Conservation (phyloP, 92 coral and sea anemone species). For the Pocillopora grandis region DNA sequence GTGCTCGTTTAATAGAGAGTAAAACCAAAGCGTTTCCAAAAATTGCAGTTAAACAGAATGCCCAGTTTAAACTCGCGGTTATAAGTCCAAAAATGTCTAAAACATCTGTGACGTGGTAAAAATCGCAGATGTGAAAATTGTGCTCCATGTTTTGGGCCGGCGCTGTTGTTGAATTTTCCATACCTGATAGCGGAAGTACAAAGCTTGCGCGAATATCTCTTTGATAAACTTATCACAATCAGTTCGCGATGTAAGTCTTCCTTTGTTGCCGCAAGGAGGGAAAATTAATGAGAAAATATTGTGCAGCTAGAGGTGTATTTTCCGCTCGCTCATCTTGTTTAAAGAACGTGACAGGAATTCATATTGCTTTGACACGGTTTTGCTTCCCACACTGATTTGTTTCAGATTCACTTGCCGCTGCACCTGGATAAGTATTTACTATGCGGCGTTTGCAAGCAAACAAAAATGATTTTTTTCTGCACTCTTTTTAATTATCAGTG, state of each 20-base stretch:
- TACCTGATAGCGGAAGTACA: not conserved
- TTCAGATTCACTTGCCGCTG: not conserved
- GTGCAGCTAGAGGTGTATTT: not conserved
- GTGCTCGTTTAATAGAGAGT: not conserved
- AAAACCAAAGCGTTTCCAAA: not conserved
- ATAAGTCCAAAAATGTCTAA: not conserved
- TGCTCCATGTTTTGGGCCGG: not conserved
- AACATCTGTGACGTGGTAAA: not conserved
- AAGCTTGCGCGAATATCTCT: not conserved
- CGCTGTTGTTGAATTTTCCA: not conserved
- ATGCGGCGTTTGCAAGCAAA: not conserved
- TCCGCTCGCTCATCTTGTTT: not conserved
- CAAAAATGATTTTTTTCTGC: not conserved
- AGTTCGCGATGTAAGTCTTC: not conserved
- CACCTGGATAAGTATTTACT: not conserved
- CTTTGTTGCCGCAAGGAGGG: not conserved
- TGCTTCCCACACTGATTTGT: not conserved
- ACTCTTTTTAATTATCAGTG: not conserved
- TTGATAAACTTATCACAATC: not conserved
- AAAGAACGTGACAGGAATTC: not conserved
- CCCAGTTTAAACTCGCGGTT: not conserved
- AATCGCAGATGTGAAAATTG: slow-evolving; percentile 3
- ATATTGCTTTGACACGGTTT: not conserved
- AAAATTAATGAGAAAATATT: not conserved
- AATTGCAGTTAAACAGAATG: not conserved